Evolutionary conservation across 2,113 vertebrate species (phyloP).

Genomic region (Zootoca vivipara): DNA sequence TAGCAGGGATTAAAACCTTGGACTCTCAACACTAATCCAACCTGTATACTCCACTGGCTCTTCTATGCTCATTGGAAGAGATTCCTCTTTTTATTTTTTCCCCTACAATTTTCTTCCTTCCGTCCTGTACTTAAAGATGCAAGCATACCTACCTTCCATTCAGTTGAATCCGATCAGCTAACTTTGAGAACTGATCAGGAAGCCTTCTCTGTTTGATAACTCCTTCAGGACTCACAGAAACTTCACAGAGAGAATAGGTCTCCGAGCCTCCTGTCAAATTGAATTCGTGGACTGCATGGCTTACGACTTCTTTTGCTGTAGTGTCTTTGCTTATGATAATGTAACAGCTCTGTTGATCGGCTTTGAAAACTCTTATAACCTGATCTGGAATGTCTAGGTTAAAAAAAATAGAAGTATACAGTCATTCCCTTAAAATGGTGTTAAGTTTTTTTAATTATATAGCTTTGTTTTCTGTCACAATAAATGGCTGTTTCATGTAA

Average conservation of each 20-base stretch:
- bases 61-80: background rate
- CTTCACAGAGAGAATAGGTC: slow-evolving; percentile 93
- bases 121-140: background rate
- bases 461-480: background rate
- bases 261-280: slow-evolving; percentile 83
- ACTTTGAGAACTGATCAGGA: slow-evolving; percentile 93
- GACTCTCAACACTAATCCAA: no score
- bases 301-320: slow-evolving; percentile 95
- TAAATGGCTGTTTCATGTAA: background rate
- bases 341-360: slow-evolving; percentile 97
- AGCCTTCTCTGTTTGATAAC: slow-evolving; percentile 95
- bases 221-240: slow-evolving; percentile 92
- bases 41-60: no score
- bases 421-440: background rate
- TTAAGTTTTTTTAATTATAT: background rate
- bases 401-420: slow-evolving; percentile 4
- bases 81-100: background rate
- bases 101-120: background rate
- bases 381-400: slow-evolving; percentile 92
- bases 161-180: slow-evolving; percentile 96
- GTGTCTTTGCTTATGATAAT: slow-evolving; percentile 98
- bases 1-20: no score
- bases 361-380: slow-evolving; percentile 95
- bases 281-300: slow-evolving; percentile 90
- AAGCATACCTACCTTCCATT: slow-evolving; percentile 84